phyloP scores from a whole-genome alignment of 2,797 vertebrate genomes.

The Neomorphus geoffroyi region DNA sequence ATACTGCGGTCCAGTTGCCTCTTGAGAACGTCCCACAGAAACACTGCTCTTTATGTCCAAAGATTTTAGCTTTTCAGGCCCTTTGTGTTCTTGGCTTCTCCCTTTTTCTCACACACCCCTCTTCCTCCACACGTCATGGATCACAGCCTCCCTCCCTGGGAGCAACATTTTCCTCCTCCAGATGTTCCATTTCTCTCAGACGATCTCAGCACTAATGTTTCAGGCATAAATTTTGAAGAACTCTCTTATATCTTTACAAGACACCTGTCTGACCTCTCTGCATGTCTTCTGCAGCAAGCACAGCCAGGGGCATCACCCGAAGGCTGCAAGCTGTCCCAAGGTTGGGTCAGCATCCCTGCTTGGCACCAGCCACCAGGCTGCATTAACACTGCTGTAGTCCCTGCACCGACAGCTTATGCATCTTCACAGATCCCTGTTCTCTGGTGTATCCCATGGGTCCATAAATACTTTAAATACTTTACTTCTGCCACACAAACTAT shows the following conservation, averaged over 20 bases:
- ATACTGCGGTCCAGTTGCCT: neutral
- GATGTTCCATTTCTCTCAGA: neutral
- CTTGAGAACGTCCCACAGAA: neutral
- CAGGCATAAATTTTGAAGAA: neutral
- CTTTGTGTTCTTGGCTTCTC: neutral
- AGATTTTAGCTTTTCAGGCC: neutral
- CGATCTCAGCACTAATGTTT: rapidly evolving
- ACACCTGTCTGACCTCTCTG: neutral
- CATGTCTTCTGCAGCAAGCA: neutral
- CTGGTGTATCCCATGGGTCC: neutral
- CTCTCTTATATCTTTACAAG: neutral
- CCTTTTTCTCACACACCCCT: neutral
- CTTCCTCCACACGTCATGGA: neutral
- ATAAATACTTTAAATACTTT: neutral
- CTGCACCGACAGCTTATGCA: neutral
- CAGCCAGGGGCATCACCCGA: neutral
- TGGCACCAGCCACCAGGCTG: neutral
- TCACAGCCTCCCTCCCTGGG: neutral
- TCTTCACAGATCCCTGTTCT: neutral
- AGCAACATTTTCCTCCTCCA: neutral
- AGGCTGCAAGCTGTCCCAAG: neutral
- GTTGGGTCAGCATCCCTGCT: neutral
- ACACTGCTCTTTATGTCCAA: neutral
- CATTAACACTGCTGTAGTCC: neutral
- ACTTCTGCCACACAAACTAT: neutral